These are phyloP conservation scores for Prunella fulvescens DNA, from an alignment of 2,113 vertebrate species.

Conservation along the genomic window DNA sequence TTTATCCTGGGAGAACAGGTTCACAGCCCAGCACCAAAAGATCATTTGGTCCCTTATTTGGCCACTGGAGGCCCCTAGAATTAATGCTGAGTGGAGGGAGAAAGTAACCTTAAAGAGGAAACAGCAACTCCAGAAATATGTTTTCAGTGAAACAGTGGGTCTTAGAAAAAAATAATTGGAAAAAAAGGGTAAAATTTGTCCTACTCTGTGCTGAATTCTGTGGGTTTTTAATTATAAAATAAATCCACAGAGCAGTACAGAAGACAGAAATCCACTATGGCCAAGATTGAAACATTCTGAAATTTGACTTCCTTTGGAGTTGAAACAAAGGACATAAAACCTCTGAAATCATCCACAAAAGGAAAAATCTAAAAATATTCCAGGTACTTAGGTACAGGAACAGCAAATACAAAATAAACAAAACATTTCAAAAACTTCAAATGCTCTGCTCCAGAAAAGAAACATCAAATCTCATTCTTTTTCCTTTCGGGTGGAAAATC, in stretches of 20 bases:
- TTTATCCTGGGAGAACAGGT: background rate
- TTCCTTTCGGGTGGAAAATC: background rate
- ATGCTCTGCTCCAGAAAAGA: background rate
- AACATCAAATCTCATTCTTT: background rate
- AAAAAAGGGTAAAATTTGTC: background rate
- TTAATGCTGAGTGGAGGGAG: background rate
- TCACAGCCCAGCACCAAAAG: background rate
- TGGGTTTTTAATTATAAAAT: background rate
- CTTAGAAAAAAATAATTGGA: background rate
- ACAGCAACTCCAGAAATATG: background rate
- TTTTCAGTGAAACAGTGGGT: background rate
- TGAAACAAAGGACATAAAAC: background rate
- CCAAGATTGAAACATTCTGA: background rate
- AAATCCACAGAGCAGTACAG: background rate
- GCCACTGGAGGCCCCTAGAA: background rate
- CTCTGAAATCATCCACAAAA: background rate
- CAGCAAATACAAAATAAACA: background rate
- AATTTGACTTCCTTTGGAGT: background rate
- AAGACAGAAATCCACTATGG: background rate
- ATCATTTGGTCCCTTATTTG: background rate
- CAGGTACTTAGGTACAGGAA: background rate
- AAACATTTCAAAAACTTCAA: background rate
- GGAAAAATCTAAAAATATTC: slow-evolving; percentile 20
- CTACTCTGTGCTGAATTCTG: background rate
- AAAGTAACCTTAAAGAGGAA: background rate